Base-by-base conservation (phyloP, 2,797 vertebrate genomes). In the Brotula barbata region DNA sequence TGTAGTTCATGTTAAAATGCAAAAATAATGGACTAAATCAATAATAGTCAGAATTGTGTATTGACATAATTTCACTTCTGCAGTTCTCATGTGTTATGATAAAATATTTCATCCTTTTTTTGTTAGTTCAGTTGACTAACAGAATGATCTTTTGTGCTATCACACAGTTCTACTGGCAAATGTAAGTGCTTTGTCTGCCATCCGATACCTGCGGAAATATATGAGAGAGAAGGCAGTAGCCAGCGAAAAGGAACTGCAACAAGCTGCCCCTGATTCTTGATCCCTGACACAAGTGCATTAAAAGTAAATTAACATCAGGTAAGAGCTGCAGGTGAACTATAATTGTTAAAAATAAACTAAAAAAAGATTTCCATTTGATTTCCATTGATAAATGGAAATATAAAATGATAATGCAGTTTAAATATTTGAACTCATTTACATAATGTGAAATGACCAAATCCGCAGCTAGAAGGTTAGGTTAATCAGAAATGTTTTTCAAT, bases 161-260 rank as follows among this genome's bases (percentile, higher is more conserved):
- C 82, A 63, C 81, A 14, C 88, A 99, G 97, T 94, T 85, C 86
- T 98, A 71, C 82, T 99, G 88, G 97, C 96, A 0, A 95, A 96
- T 42, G 78, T 98, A 1, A 97, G 96, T 41, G 94, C 95, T 0
- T 77, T 98, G 55, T 98, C 95, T 9, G 96, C 96, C 66, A 99
- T 98, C 84, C 89, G 92, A 78, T 97, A 94, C 87, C 92, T 98
- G 85, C 91, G 96, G 16, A 88, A 87, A 78, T 92, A 93, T 50
- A 79, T 85, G 63, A 91, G 80, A 82, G 84, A 72, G 67, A 89
- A 78, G 33, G 68, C 68, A 0, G 42, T 64, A 21, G 58, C 41
- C 47, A 63, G 46, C 25, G 78, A 83, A 55, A 75, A 17, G 41
- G 73, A 71, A 41, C 12, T 74, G 34, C 53, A 39, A 51, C 50